Base-by-base conservation (phyloP, 2,888 invertebrate genomes). In the Vanessa cardui region DNA sequence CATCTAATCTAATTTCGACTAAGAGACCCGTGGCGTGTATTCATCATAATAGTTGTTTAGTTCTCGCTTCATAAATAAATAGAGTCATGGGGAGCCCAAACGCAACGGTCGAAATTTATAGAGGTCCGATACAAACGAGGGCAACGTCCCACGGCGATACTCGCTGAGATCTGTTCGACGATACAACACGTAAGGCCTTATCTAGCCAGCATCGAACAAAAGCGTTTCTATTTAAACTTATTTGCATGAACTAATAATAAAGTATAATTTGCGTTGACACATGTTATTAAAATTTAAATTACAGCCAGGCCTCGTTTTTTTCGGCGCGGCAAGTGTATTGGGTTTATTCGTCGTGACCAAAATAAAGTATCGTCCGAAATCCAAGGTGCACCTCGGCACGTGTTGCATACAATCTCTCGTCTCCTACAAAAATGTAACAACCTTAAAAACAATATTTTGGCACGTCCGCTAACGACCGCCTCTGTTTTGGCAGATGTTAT, bases 401-500 rank as follows among this genome's bases (percentile, higher is more conserved):
- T 75, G 74, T 69, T 72, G 59, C 44, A 47, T 54, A 46, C 52
- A 61, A 67, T 47, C 60, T 63, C 68, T 58, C 64, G 50, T 60
- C 66, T 65, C 49, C 60, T 47, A 67, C 66, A 69, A 72, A 71
- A 74, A 72, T 69, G 52, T 68, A 44, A 60, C 64, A 66, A 50
- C 64, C 52, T 54, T 61, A 70, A 74, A 78, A 77, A 74, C 70
- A 74, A 76, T 78, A 77, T 80, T 83, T 88, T 88, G 84, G 87
- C 89, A 90, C 86, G 84, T 85, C 81, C 86, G 84, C 83, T 89
- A 90, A 89, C 86, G 87, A 89, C 84, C 81, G 77, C 76, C 80
- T 79, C 79, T 83, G 84, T 85, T 84, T 85, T 85, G 87, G 90
- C 90, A 91, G 91, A 90, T 91, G 92, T 86, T 89, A 83, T 85